These are phyloP conservation scores for Patella depressa DNA, from an alignment of 2,888 invertebrate species.

Conservation along the genomic window DNA sequence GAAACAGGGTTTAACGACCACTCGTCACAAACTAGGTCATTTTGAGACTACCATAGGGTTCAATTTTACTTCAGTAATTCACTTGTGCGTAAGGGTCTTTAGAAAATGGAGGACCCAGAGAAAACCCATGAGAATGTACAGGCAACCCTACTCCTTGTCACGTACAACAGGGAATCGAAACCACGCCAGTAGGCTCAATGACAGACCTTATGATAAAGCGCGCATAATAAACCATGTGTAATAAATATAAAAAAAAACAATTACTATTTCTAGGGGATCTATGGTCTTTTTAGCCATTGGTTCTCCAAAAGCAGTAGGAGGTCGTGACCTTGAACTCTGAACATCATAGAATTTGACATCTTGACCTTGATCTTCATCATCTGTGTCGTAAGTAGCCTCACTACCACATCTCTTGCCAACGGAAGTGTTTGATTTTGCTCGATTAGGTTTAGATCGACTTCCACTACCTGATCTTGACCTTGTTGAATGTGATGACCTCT, in stretches of 20 bases:
- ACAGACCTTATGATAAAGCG: too few species aligned
- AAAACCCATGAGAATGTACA: too few species aligned
- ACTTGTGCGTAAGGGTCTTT: too few species aligned
- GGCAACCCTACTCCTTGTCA: too few species aligned
- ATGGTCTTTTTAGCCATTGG: conserved; percentile 31
- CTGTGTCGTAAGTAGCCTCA: not conserved
- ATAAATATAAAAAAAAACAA: conserved; percentile 8
- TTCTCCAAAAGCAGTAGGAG: not conserved
- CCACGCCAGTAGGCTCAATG: too few species aligned
- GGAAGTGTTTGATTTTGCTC: not conserved
- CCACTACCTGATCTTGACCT: not conserved
- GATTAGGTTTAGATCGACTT: conserved; percentile 9
- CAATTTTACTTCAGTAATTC: too few species aligned
- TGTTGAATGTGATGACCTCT: conserved; percentile 13
- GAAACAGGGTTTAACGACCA: too few species aligned
- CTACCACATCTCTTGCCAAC: not conserved
- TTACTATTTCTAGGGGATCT: conserved; percentile 48
- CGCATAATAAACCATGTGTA: too few species aligned
- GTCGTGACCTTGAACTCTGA: not conserved
- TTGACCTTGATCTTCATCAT: conserved; percentile 16
- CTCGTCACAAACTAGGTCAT: too few species aligned
- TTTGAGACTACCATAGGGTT: too few species aligned
- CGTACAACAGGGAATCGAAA: too few species aligned
- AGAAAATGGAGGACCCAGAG: too few species aligned
- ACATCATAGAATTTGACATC: conserved; percentile 22